A percentile compares a stretch with the other conserved stretches of the same genome.
phyloP scores from a whole-genome alignment of 1,140 invertebrate genomes.

The Drosophila setifemur region DNA sequence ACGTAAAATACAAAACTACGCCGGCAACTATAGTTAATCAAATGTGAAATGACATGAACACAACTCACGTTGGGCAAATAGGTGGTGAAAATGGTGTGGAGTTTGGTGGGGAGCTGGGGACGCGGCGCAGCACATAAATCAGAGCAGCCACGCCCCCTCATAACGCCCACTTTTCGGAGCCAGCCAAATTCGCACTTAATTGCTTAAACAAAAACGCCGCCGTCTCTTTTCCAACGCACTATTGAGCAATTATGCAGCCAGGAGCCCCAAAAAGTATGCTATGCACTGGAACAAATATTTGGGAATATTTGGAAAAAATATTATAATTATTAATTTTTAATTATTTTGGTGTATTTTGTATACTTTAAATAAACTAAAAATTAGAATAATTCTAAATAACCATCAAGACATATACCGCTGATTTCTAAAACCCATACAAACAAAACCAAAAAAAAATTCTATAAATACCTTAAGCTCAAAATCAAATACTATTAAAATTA shows the following conservation, averaged over 20 bases:
- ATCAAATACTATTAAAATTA: neutral
- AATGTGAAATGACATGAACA: slow-evolving; percentile 61
- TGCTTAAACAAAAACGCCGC: slow-evolving; percentile 66
- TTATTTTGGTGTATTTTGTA: neutral
- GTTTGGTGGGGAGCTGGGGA: neutral
- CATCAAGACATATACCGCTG: no score
- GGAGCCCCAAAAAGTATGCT: slow-evolving; percentile 19
- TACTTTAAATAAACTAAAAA: neutral
- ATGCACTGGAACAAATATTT: neutral
- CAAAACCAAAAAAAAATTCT: no score
- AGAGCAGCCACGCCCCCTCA: slow-evolving; percentile 10
- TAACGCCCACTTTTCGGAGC: neutral
- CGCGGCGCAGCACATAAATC: slow-evolving; percentile 52
- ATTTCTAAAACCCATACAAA: no score
- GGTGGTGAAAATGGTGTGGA: neutral
- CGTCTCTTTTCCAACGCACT: slow-evolving; percentile 33
- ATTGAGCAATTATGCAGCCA: slow-evolving; percentile 68
- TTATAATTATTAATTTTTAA: neutral
- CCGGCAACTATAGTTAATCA: slow-evolving; percentile 68
- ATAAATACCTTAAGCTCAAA: neutral
- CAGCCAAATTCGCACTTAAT: slow-evolving; percentile 46
- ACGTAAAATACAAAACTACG: neutral
- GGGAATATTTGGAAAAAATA: no score
- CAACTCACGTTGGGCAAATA: neutral
- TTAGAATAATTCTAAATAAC: no score